Conservation (phyloP, 2,113 vertebrate genomes). For the Sakesphorus luctuosus region DNA sequence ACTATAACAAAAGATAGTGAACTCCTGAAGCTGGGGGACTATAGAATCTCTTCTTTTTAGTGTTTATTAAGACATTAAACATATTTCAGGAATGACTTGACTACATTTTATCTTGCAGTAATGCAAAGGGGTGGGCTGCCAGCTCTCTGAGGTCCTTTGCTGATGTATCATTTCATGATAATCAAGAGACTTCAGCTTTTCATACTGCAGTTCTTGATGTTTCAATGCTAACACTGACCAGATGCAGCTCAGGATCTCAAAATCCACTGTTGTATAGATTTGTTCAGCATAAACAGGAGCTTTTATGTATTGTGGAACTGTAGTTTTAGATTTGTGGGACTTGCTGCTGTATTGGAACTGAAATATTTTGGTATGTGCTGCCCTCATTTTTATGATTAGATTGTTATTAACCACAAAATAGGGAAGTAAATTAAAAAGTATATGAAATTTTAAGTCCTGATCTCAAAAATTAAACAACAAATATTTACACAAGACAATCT, state of each 20-base stretch:
- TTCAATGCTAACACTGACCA: background rate
- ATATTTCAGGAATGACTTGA: background rate
- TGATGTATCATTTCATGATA: background rate
- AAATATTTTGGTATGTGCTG: background rate
- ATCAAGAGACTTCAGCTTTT: background rate
- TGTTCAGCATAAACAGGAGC: background rate
- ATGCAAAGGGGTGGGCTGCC: background rate
- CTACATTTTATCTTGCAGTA: background rate
- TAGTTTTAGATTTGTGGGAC: background rate
- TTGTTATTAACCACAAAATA: background rate
- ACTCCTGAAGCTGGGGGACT: background rate
- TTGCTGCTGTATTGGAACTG: background rate
- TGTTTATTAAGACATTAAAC: background rate
- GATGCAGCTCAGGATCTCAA: background rate
- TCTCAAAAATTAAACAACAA: background rate
- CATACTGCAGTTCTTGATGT: background rate
- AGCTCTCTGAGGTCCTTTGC: background rate
- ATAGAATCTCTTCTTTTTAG: background rate
- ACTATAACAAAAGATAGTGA: fast-evolving
- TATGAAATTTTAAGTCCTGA: background rate
- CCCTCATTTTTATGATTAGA: background rate
- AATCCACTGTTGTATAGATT: too few species aligned
- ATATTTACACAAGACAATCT: background rate
- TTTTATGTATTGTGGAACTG: background rate
- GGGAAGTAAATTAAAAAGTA: background rate